These are phyloP conservation scores for Xenopus laevis DNA, from an alignment of 2,113 vertebrate genomes.

Conservation along the genomic window DNA sequence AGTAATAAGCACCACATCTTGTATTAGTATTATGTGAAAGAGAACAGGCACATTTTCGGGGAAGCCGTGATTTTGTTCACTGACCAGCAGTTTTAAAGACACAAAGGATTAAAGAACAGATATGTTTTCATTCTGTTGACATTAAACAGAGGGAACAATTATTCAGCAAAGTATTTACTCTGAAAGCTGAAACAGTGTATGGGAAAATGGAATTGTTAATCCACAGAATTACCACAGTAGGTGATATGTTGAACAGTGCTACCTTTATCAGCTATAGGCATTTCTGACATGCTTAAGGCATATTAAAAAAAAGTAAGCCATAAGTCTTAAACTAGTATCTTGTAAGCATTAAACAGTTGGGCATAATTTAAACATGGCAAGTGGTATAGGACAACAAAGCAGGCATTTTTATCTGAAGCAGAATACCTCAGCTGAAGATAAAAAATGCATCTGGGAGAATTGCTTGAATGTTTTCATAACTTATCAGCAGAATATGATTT, in stretches of 20 bases:
- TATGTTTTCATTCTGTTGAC: constrained; percentile 10
- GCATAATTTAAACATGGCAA: no score
- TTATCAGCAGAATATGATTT: no score
- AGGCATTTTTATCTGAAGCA: no score
- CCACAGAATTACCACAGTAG: neutral
- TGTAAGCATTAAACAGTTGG: no score
- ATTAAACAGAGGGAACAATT: neutral
- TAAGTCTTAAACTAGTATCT: no score
- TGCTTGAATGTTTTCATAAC: no score
- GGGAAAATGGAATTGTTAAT: neutral
- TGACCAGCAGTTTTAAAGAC: constrained; percentile 50
- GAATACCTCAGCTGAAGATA: no score
- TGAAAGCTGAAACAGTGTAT: neutral
- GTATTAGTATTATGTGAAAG: constrained; percentile 59
- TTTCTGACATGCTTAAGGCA: no score
- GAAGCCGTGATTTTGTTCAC: constrained; percentile 53
- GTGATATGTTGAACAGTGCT: neutral
- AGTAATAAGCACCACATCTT: constrained; percentile 59
- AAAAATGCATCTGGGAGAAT: no score
- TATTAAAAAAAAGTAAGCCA: no score
- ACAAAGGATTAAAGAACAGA: constrained; percentile 46
- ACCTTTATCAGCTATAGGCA: no score
- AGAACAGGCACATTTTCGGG: constrained; percentile 57
- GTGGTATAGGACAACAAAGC: no score
- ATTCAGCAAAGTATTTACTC: neutral